phyloP scores from a whole-genome alignment of 1,140 invertebrate species.

The Zaprionus tsacasi region DNA sequence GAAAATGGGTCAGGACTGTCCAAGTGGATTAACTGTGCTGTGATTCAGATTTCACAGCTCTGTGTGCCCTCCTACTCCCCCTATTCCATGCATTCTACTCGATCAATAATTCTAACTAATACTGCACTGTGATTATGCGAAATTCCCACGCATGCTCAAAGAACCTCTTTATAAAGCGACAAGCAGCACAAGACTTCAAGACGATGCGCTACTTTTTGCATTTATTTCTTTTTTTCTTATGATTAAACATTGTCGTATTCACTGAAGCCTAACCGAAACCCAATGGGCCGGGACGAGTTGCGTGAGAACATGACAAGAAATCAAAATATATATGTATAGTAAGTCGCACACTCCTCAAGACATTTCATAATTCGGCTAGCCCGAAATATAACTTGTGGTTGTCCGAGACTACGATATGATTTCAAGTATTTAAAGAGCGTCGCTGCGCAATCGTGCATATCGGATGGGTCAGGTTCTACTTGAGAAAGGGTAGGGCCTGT shows the following conservation, averaged over 20 bases:
- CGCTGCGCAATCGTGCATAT: slow-evolving; percentile 14
- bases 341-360: slow-evolving; percentile 35
- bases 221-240: slow-evolving; percentile 48
- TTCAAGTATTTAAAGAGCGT: slow-evolving; percentile 1
- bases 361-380: slow-evolving; percentile 44
- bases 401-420: slow-evolving; percentile 14
- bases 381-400: slow-evolving; percentile 40
- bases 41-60: neutral
- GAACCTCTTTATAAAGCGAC: slow-evolving; percentile 53
- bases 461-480: slow-evolving; percentile 46
- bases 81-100: slow-evolving; percentile 48
- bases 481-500: neutral
- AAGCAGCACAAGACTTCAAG: slow-evolving; percentile 2
- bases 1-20: slow-evolving; percentile 34
- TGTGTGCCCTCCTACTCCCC: neutral
- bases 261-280: slow-evolving; percentile 62
- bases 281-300: slow-evolving; percentile 53
- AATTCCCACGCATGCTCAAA: slow-evolving; percentile 66
- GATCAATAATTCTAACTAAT: slow-evolving; percentile 56
- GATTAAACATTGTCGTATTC: slow-evolving; percentile 63
- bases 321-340: slow-evolving; percentile 29
- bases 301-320: slow-evolving; percentile 55
- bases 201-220: slow-evolving; percentile 41
- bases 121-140: slow-evolving; percentile 22
- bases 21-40: neutral